phyloP scores from a whole-genome alignment of 1,140 invertebrate species.

The Drosophila arawakana region DNA sequence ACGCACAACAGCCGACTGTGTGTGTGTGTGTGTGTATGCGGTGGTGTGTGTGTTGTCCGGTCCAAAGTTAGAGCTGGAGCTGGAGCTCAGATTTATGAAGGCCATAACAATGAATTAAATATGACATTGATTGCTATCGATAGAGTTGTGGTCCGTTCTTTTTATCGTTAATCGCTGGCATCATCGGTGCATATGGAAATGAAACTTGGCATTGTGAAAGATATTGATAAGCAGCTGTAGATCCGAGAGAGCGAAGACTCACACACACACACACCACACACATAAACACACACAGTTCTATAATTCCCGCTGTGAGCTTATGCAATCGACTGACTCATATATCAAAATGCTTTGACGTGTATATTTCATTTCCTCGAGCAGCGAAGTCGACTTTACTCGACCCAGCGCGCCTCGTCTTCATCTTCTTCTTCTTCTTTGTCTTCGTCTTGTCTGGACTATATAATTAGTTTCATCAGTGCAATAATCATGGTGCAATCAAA shows the following conservation, averaged over 20 bases:
- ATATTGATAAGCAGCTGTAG: conserved; percentile 37
- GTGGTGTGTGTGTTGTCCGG: neutral
- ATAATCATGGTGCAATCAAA: conserved; percentile 79
- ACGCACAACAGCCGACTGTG: conserved; percentile 22
- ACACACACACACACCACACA: neutral
- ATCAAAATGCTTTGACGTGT: conserved; percentile 66
- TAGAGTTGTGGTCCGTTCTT: conserved; percentile 68
- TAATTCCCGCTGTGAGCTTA: conserved; percentile 66
- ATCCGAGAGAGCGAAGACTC: neutral
- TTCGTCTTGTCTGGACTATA: conserved; percentile 61
- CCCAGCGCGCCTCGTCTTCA: too few relatives aligned
- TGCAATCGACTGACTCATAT: conserved; percentile 73
- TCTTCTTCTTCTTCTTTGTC: too few relatives aligned
- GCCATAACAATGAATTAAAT: conserved; percentile 82
- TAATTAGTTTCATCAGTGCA: conserved; percentile 82
- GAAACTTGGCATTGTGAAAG: conserved; percentile 38
- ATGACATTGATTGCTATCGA: conserved; percentile 80
- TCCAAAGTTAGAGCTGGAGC: conserved; percentile 15
- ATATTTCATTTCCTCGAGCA: conserved; percentile 48
- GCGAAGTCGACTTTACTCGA: neutral
- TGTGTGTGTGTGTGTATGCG: neutral
- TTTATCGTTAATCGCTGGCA: conserved; percentile 55
- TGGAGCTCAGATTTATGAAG: conserved; percentile 72
- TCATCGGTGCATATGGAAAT: conserved; percentile 68
- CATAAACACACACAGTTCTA: conserved; percentile 13